Conservation (phyloP, 1,140 invertebrate genomes). For the Halyomorpha halys region DNA sequence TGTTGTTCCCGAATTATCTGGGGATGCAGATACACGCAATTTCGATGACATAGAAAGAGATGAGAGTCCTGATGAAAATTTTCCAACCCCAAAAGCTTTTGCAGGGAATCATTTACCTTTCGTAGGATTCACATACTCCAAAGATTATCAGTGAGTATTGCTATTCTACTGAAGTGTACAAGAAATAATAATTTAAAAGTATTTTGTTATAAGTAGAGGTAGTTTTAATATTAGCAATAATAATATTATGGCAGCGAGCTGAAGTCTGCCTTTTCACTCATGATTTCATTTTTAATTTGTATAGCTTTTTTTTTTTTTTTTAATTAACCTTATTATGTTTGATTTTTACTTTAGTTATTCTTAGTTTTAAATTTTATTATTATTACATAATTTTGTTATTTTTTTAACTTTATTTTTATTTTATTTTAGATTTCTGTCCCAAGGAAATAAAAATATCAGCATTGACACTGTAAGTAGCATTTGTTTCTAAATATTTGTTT, state of each 20-base stretch:
- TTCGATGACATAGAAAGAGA: conserved; percentile 97
- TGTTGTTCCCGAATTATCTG: conserved; percentile 85
- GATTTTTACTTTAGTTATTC: too few species aligned
- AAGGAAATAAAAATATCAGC: conserved; percentile 17
- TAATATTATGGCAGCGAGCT: too few species aligned
- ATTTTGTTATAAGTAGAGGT: too few species aligned
- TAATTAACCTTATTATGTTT: too few species aligned
- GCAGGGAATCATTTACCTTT: conserved; percentile 97
- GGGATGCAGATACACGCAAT: conserved; percentile 96
- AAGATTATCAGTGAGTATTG: conserved; percentile 59
- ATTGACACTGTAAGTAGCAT: conserved; percentile 26
- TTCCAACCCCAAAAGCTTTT: conserved; percentile 93
- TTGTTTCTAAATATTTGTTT: neutral
- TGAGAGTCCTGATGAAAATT: conserved; percentile 77
- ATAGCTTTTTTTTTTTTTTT: too few species aligned
- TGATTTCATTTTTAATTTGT: too few species aligned
- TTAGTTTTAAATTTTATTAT: too few species aligned
- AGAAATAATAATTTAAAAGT: too few species aligned
- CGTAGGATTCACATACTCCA: conserved; percentile 95
- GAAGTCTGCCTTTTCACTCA: too few species aligned
- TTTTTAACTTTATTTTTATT: neutral
- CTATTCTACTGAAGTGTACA: neutral
- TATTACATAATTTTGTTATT: too few species aligned
- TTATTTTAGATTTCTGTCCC: conserved; percentile 26
- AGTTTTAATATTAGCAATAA: too few species aligned